Evolutionary conservation across 1,140 invertebrate genomes (phyloP), one percentile per base, ranked within the genome.

Genomic region (Campoletis sonorensis): DNA sequence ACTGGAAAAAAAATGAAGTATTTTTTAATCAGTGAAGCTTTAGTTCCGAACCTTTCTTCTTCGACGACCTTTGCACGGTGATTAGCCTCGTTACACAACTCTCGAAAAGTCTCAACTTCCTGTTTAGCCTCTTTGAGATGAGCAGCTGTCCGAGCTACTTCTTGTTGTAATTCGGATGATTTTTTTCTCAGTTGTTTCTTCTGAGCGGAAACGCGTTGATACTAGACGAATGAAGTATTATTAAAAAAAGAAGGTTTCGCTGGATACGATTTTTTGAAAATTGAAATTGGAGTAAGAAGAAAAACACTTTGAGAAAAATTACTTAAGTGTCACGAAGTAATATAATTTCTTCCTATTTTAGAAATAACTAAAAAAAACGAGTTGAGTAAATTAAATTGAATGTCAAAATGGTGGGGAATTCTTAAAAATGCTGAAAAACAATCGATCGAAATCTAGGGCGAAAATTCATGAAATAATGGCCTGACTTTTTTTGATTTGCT

Each of bases 101-200:
- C 94, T 89, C 98, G 97, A 84, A 98, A 93, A 86, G 96, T 93
- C 79, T 96, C 90, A 82, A 98, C 97, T 88, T 97, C 94, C 91
- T 98, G 97, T 73, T 96, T 95, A 45, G 97, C 96, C 92, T 98
- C 97, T 85, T 98, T 97, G 75, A 98, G 93, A 70, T 96, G 95
- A 26, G 94, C 94, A 49, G 94, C 93, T 33, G 98, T 92, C 75
- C 94, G 94, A 79, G 98, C 96, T 86, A 97, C 94, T 90, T 98
- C 97, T 72, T 95, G 94, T 4, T 95, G 93, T 10, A 97, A 92
- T 73, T 93, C 92, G 76, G 95, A 93, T 79, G 97, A 92, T 86
- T 97, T 93, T 87, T 95, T 94, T 89, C 98, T 97, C 80, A 98
- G 90, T 85, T 98, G 97, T 72, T 94, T 93, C 87, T 96, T 97